Evolutionary conservation across 1,140 invertebrate species (phyloP), one percentile per base, ranked within the genome.

Genomic region (Leucophenga varia): DNA sequence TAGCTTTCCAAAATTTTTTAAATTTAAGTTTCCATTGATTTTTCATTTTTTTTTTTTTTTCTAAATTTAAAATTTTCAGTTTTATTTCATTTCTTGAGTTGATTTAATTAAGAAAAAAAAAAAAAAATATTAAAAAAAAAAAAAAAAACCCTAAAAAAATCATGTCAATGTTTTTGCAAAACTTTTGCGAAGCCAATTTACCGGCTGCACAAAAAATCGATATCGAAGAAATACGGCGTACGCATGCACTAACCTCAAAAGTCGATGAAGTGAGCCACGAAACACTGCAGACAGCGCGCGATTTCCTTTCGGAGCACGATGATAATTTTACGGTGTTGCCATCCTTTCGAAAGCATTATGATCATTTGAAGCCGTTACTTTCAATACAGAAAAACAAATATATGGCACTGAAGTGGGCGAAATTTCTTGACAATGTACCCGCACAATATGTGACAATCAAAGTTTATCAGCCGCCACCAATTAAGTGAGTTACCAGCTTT

Each of bases 231-330:
- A 8, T 3, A 2, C 5, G 18, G 22, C 12, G 12, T 18, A 30
- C 3, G 1, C 14, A 17, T 1, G 20, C 10, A 22, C 5, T 4
- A 12, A 16, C 13, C 28, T 6, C 3, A 7, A 10, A 8, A 21
- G 12, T 17, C n/a, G 31, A 34, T 35, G 13, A 35, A 1, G 18
- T 22, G 19, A 31, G 3, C 12, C 17, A 16, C 31, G 9, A 14
- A 21, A 44, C 4, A 18, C 22, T 17, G 12, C 31, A 22, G 30
- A 44, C 22, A 9, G 30, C 20, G 20, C 34, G 20, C 4, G 32
- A 36, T 10, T 36, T 21, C 14, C 20, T 63, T 3, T 18, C 54
- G 6, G 7, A 36, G 1, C 59, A 59, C 0, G 54, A n/a, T n/a
- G n/a, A n/a, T n/a, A n/a, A n/a, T n/a, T n/a, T n/a, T n/a, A 21